Evolutionary conservation across 2,797 vertebrate species (phyloP).

Genomic region (Mormyrops attenuatus): DNA sequence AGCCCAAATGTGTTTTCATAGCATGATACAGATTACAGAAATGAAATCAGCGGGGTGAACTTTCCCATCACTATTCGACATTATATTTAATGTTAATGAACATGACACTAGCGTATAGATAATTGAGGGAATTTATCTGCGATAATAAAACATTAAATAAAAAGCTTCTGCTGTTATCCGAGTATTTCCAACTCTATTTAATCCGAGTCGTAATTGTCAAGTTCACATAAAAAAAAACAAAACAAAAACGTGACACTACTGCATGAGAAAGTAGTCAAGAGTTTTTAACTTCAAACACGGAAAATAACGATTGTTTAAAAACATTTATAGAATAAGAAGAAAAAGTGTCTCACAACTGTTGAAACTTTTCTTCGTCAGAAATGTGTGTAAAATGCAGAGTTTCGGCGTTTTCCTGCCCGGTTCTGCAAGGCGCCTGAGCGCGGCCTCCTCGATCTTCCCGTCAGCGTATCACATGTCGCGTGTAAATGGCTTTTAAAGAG

Average conservation of each 20-base stretch:
- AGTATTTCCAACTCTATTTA: neutral
- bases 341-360: neutral
- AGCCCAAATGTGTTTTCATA: neutral
- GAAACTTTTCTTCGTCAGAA: neutral
- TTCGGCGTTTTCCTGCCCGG: neutral
- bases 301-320: neutral
- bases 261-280: neutral
- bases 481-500: neutral
- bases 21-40: neutral
- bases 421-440: neutral
- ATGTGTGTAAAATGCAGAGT: neutral
- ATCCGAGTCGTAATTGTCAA: neutral
- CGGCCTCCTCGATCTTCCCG: neutral
- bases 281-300: neutral
- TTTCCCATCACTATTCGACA: neutral
- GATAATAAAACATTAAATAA: neutral
- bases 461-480: neutral
- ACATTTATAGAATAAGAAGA: neutral
- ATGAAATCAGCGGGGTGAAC: neutral
- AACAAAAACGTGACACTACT: neutral
- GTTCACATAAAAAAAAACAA: neutral
- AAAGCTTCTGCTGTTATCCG: neutral
- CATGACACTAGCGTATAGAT: neutral
- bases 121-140: neutral
- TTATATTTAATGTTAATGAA: neutral